Evolutionary conservation across 2,113 vertebrate species (phyloP).

Genomic region (Motacilla tschutschensis): DNA sequence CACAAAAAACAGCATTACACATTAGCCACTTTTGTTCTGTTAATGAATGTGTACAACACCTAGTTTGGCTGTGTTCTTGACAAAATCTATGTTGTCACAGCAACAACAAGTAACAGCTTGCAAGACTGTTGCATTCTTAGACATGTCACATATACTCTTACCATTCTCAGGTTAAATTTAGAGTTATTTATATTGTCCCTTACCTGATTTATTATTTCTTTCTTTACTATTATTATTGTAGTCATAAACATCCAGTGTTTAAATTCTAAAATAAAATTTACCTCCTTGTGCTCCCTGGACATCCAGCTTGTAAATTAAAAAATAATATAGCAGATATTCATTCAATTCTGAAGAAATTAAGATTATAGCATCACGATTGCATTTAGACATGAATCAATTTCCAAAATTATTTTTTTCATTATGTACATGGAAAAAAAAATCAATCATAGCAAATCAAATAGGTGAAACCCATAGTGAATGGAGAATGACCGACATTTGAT

Average conservation of each 20-base stretch:
- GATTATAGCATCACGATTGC: neutral
- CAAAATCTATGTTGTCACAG: neutral
- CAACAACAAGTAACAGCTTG: neutral
- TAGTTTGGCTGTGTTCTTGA: neutral
- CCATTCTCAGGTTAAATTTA: neutral
- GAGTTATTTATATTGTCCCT: neutral
- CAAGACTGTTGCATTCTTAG: neutral
- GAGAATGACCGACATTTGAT: constrained; percentile 1
- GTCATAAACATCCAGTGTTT: neutral
- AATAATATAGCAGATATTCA: constrained; percentile 6
- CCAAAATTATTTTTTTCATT: constrained; percentile 31
- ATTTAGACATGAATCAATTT: constrained; percentile 17
- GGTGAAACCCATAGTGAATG: constrained; percentile 13
- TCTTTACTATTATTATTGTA: neutral
- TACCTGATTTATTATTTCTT: neutral
- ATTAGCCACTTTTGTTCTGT: neutral
- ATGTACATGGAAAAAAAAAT: neutral
- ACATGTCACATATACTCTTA: neutral
- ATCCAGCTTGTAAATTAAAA: constrained; percentile 39
- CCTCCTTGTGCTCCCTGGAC: neutral
- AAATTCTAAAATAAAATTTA: neutral
- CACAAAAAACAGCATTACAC: neutral
- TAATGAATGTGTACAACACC: neutral
- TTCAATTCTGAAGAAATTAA: constrained; percentile 33
- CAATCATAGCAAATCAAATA: neutral